Base-by-base conservation (phyloP, 1,140 invertebrate species). In the Zaprionus davidi region DNA sequence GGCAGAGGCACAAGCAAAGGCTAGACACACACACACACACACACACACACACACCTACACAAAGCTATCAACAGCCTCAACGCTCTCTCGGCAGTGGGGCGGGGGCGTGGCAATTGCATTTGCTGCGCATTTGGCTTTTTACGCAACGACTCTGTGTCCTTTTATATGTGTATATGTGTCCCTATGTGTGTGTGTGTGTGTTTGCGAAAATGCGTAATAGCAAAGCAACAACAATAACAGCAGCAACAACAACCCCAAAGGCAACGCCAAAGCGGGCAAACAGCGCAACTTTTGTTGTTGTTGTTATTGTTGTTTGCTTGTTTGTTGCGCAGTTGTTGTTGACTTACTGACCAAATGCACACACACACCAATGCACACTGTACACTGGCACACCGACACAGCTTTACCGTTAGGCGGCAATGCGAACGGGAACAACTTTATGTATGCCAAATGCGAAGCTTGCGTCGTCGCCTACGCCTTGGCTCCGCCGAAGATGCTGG, bases 21-120 rank as follows among this genome's bases (percentile, higher is more conserved):
- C 44, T 59, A 49, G 36, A 65, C 46, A 65, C 36, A 74, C 60
- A 60, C 64, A 78, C 28, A 41, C 41, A 55, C 28, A 41, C 51
- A 59, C 13, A 56, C 6, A 64, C 53, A 20, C 24, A 57, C 41
- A 60, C n/a, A 26, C 26, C 1, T 17, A 26, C 6, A 38, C 20
- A 26, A 51, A 28, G n/a, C 22, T 20, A 51, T 31, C 26, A 49
- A 49, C 63, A 51, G 46, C 46, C 46, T 51, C 20, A 11, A 49
- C 38, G 22, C 5, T 34, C 36, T 56, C 20, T 22, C 46, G 46
- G 17, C 26, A 60, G n/a, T 38, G 55, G 12, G 24, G 63, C 46
- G 41, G 84, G 85, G 84, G 85, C 85, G 84, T 90, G 81, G 84
- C 84, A 80, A 87, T 75, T 88, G 84, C 84, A 81, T 74, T 87